Percentiles rank a stretch among this genome's conserved stretches.
Conservation (phyloP, 2,888 invertebrate species). For the Synergus umbraculus region DNA sequence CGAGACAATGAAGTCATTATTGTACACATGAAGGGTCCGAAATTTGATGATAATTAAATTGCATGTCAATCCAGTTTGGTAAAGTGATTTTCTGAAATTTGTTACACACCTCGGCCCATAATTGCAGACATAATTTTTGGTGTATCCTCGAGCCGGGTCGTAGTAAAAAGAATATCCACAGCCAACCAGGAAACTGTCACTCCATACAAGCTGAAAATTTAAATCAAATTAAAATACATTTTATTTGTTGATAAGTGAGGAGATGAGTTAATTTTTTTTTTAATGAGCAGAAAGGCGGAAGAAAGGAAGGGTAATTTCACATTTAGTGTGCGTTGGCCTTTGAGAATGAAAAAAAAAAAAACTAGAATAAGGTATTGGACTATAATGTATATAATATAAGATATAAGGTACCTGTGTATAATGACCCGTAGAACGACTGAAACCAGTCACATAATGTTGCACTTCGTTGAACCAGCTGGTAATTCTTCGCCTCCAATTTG, state of each 20-base stretch:
- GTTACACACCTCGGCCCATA: slow-evolving; percentile 86
- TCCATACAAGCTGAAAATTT: slow-evolving; percentile 88
- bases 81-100: slow-evolving; percentile 41
- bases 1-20: neutral
- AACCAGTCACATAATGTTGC: slow-evolving; percentile 79
- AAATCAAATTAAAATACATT: neutral
- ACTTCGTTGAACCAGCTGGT: slow-evolving; percentile 91
- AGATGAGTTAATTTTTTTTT: neutral
- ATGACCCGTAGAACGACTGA: slow-evolving; percentile 87
- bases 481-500: slow-evolving; percentile 87
- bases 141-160: slow-evolving; percentile 85
- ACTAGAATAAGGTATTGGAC: neutral
- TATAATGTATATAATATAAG: neutral
- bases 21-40: neutral
- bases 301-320: neutral
- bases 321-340: neutral
- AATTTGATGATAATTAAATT: neutral
- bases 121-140: slow-evolving; percentile 91
- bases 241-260: too few species aligned
- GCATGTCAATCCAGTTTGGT: neutral
- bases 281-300: neutral
- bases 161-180: slow-evolving; percentile 92
- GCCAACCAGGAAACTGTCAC: slow-evolving; percentile 89
- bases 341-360: neutral
- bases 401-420: slow-evolving; percentile 87